These are phyloP conservation scores for Nymphicus hollandicus DNA, from an alignment of 2,113 vertebrate species.

Conservation along the genomic window DNA sequence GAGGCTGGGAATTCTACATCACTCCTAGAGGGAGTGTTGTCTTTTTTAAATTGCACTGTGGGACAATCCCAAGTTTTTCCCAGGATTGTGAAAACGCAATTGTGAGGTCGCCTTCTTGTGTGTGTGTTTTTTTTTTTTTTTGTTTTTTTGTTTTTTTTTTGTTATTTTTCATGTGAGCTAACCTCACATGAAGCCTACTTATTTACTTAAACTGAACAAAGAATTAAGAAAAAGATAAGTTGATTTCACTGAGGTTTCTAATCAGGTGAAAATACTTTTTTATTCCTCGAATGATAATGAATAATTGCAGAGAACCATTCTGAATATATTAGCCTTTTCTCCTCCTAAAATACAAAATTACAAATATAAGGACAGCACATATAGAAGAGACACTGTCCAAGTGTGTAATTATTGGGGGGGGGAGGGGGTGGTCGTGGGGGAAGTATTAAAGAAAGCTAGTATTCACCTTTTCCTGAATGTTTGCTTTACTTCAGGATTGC, in stretches of 20 bases:
- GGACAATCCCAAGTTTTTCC: conserved; percentile 16
- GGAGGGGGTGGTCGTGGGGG: too few relatives aligned
- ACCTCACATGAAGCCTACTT: conserved; percentile 28
- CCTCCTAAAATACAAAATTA: background rate
- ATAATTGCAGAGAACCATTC: background rate
- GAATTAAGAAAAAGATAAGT: conserved; percentile 20
- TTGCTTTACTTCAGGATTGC: background rate
- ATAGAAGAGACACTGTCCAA: background rate
- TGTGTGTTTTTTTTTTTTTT: background rate
- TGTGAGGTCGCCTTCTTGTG: background rate
- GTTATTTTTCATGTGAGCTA: too few relatives aligned
- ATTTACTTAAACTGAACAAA: background rate
- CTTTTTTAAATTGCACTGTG: background rate
- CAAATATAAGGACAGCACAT: background rate
- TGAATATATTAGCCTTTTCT: background rate
- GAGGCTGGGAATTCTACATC: background rate
- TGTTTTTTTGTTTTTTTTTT: background rate
- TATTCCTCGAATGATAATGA: background rate
- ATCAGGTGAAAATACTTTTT: background rate
- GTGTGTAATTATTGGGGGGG: background rate
- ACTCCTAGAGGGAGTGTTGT: background rate
- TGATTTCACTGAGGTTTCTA: conserved; percentile 28
- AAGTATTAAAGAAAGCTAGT: background rate
- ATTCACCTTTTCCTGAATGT: background rate
- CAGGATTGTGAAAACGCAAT: conserved; percentile 18